Percentiles rank a stretch among this genome's conserved stretches.
Conservation (phyloP, 1,140 invertebrate species). For the Ceratina japonica region DNA sequence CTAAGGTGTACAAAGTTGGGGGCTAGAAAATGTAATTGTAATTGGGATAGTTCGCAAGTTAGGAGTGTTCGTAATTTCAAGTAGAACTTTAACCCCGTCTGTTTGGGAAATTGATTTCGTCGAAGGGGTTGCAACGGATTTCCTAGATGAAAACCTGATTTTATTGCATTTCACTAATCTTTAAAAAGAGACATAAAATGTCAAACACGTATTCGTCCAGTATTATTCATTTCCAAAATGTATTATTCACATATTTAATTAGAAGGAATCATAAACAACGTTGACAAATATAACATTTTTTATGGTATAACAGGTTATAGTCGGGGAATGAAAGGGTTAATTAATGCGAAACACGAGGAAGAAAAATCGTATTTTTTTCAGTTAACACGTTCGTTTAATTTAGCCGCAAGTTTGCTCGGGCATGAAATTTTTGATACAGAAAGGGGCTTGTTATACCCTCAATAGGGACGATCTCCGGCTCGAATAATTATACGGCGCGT, state of each 20-base stretch:
- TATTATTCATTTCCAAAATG: no score
- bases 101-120: not conserved
- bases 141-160: no score
- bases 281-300: no score
- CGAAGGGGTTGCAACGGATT: no score
- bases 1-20: not conserved
- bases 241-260: no score
- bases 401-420: not conserved
- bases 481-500: constrained; percentile 35
- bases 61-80: not conserved
- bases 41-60: constrained; percentile 15
- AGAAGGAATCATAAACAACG: no score
- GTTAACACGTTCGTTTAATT: not conserved
- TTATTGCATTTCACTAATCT: no score
- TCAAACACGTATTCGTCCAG: no score
- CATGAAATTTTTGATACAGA: constrained; percentile 11
- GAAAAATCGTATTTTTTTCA: not conserved
- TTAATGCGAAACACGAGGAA: not conserved
- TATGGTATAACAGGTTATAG: no score
- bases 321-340: not conserved
- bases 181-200: no score
- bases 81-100: not conserved
- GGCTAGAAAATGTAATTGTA: constrained; percentile 5
- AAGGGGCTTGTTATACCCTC: constrained; percentile 1
- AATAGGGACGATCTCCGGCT: not conserved